A percentile compares a stretch with the other conserved stretches of the same genome.
Evolutionary conservation across 2,113 vertebrate species (phyloP).

Genomic region (Scatophagus argus): DNA sequence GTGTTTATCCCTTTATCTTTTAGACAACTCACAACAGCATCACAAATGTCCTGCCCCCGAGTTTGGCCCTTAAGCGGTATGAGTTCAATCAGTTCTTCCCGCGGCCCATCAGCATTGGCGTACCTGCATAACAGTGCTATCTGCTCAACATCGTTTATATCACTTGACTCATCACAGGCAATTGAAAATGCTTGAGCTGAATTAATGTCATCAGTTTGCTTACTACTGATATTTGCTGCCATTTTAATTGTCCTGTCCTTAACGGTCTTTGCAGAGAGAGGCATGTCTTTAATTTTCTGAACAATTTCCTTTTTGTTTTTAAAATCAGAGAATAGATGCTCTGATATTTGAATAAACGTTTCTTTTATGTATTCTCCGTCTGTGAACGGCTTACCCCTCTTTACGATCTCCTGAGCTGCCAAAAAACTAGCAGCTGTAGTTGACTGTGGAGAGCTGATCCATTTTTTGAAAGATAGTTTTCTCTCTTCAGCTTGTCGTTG

Average conservation of each 20-base stretch:
- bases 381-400: too few species aligned
- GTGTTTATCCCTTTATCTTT: conserved; percentile 22
- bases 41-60: conserved; percentile 1
- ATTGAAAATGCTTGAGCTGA: conserved; percentile 18
- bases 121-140: not conserved
- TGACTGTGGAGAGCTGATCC: not conserved
- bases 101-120: conserved; percentile 19
- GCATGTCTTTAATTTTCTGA: too few species aligned
- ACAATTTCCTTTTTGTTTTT: too few species aligned
- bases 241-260: too few species aligned
- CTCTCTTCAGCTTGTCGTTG: not conserved
- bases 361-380: not conserved
- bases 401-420: too few species aligned
- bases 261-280: too few species aligned
- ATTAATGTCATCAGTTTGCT: too few species aligned
- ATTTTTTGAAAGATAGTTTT: not conserved
- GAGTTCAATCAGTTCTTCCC: conserved; percentile 11
- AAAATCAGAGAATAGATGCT: too few species aligned
- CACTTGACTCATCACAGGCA: conserved; percentile 27
- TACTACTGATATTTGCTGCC: too few species aligned
- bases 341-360: not conserved
- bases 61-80: conserved; percentile 24
- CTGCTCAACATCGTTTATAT: conserved; percentile 42
- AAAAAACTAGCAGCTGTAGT: not conserved
- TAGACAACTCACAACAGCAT: conserved; percentile 20